These are phyloP conservation scores for Meloidogyne hapla DNA, from an alignment of 1,140 invertebrate genomes.

Conservation along the genomic window DNA sequence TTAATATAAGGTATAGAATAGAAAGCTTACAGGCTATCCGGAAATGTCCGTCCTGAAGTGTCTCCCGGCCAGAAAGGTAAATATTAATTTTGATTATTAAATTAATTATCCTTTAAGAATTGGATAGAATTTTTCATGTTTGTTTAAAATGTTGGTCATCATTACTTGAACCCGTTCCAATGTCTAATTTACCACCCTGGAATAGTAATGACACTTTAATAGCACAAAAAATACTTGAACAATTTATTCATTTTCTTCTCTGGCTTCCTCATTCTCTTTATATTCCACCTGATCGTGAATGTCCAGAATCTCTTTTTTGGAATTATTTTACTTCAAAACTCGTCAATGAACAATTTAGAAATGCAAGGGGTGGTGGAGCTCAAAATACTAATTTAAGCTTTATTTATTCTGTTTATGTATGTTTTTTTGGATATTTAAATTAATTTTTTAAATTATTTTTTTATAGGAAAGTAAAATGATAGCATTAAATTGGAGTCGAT, in stretches of 20 bases:
- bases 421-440: background rate
- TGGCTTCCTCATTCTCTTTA: slow-evolving; percentile 49
- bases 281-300: slow-evolving; percentile 42
- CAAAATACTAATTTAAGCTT: slow-evolving; percentile 40
- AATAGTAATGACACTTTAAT: slow-evolving; percentile 31
- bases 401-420: slow-evolving; percentile 45
- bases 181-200: slow-evolving; percentile 33
- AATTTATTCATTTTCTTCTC: slow-evolving; percentile 37
- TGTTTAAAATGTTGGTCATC: slow-evolving; percentile 22
- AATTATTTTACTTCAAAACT: slow-evolving; percentile 40
- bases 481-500: slow-evolving; percentile 41
- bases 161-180: slow-evolving; percentile 42
- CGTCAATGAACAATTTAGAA: slow-evolving; percentile 6
- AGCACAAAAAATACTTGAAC: slow-evolving; percentile 31
- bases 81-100: background rate
- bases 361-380: slow-evolving; percentile 1
- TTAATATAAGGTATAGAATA: too few species aligned
- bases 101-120: slow-evolving; percentile 28
- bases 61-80: too few species aligned
- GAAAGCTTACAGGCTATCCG: too few species aligned
- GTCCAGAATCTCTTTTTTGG: slow-evolving; percentile 43
- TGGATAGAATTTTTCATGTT: slow-evolving; percentile 21
- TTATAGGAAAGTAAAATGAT: slow-evolving; percentile 40
- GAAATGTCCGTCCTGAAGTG: too few species aligned
- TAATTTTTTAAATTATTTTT: background rate